Evolutionary conservation across 2,797 vertebrate genomes (phyloP).

Genomic region (Emys orbicularis): DNA sequence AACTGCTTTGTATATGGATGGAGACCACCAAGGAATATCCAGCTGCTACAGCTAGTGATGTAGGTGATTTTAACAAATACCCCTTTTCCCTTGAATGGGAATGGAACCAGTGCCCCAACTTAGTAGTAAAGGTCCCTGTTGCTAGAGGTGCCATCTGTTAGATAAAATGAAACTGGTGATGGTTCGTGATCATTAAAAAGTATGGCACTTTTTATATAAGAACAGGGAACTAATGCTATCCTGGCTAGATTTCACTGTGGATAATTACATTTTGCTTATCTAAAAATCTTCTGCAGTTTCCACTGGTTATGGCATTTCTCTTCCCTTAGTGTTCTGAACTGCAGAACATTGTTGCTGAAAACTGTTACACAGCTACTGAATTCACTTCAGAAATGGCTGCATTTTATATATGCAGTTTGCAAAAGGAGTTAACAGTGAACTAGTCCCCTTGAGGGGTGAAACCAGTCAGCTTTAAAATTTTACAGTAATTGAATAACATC

Average conservation of each 20-base stretch:
- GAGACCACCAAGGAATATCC: not conserved
- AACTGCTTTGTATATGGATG: not conserved
- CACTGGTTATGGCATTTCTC: not conserved
- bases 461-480: not conserved
- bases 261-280: not conserved
- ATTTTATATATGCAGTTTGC: rapidly evolving
- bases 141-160: not conserved
- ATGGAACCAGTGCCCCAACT: not conserved
- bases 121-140: not conserved
- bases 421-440: not conserved
- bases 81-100: not conserved
- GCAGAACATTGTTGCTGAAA: not conserved
- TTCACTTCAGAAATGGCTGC: not conserved
- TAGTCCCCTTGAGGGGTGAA: not conserved
- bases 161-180: not conserved
- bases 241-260: not conserved
- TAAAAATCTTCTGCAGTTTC: not conserved
- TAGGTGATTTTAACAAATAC: not conserved
- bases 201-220: not conserved
- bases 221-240: not conserved
- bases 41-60: not conserved
- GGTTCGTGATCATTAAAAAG: not conserved
- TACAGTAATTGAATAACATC: not conserved
- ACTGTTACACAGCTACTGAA: not conserved
- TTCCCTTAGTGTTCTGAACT: not conserved